Base-by-base conservation (phyloP, 2,113 vertebrate genomes). In the Actenoides lindsayi region DNA sequence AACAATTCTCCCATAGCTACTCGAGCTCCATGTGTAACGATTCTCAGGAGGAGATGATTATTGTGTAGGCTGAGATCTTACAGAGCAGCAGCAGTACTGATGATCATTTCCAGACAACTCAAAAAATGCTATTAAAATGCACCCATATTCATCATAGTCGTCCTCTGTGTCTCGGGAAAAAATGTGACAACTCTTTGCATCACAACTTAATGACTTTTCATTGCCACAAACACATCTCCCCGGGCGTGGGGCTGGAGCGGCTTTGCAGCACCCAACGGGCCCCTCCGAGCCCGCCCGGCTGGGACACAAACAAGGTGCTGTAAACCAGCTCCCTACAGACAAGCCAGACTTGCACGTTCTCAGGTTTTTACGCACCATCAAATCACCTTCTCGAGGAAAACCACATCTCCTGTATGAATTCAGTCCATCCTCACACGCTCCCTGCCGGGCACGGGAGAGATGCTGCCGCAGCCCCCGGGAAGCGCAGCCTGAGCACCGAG, bases 401-500 rank as follows among this genome's bases (percentile, higher is more conserved):
- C 15, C 3, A 42, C 3, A n/a, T 46, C 46, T 46, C 48, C 21
- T 48, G 46, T 41, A 41, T 41, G 41, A 41, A 13, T 41, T 41
- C 41, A 41, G 41, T 41, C 11, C 41, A 41, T 41, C 41, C 19
- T 14, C 6, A 23, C 37, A 15, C 62, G 0, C 23, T 28, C 64
- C 68, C 73, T 35, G 63, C 53, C 54, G 28, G 51, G 39, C 57
- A 28, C 68, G 57, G 68, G n/a, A 64, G 23, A 41, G 41, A 12
- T 12, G 65, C 44, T 60, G 95, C 70, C 1, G 7, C 33, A 18
- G 15, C n/a, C 54, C 89, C 89, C 59, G 3, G 0, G 25, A 31
- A 33, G 42, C 8, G 1, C 31, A 5, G n/a, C 0, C 51, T 5
- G 39, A 53, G 53, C 5, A 76, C 5, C 0, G 8, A 35, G 54